phyloP scores from a whole-genome alignment of 2,888 invertebrate genomes.

The Oscheius sp. region DNA sequence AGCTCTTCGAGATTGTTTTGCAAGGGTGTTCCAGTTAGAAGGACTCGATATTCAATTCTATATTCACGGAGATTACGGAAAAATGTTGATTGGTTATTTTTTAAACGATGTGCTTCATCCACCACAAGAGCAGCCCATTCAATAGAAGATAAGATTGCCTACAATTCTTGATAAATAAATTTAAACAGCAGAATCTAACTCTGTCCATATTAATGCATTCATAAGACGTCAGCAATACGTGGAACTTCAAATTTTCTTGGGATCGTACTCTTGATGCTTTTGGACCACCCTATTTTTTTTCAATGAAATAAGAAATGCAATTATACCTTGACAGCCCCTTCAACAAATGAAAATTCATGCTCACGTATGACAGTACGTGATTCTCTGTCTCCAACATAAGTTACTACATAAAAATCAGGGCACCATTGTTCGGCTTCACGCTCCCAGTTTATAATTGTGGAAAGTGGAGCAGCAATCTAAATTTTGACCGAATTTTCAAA shows the following conservation, averaged over 20 bases:
- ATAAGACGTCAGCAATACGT: constrained; percentile 96
- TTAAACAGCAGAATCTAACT: neutral
- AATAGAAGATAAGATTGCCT: constrained; percentile 91
- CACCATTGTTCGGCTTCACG: constrained; percentile 99
- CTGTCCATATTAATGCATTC: constrained; percentile 96
- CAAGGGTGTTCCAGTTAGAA: constrained; percentile 96
- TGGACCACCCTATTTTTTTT: constrained; percentile 81
- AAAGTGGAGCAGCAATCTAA: constrained; percentile 88
- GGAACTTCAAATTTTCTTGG: constrained; percentile 82
- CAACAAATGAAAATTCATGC: constrained; percentile 94
- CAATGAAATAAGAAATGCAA: too few species aligned
- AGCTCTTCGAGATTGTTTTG: constrained; percentile 99
- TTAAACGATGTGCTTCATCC: constrained; percentile 97
- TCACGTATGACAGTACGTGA: constrained; percentile 93
- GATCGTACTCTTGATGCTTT: constrained; percentile 78
- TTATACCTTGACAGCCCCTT: constrained; percentile 83
- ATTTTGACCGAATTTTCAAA: neutral
- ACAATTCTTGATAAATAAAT: neutral
- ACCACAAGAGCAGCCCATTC: constrained; percentile 99
- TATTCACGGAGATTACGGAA: constrained; percentile 84
- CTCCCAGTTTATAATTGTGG: constrained; percentile 99
- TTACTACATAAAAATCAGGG: constrained; percentile 94
- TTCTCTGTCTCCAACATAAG: constrained; percentile 85
- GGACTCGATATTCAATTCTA: constrained; percentile 90
- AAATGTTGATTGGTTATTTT: constrained; percentile 90